A percentile compares a stretch with the other conserved stretches of the same genome.
Conservation (phyloP, 1,140 invertebrate genomes). For the Cheumatopsyche charites region DNA sequence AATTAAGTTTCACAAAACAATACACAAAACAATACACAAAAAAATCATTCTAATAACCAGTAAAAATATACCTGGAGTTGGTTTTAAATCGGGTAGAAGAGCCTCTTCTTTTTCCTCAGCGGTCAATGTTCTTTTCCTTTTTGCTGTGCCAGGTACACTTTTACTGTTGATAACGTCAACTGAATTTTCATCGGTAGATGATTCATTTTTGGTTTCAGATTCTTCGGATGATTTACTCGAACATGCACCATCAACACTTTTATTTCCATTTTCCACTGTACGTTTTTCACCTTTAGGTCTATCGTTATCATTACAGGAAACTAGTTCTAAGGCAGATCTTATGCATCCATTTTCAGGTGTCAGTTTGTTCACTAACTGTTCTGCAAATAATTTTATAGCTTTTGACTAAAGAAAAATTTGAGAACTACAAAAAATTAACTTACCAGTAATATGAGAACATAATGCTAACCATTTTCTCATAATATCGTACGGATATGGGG, state of each 20-base stretch:
- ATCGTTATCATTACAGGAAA: constrained; percentile 67
- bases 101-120: constrained; percentile 71
- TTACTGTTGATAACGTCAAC: constrained; percentile 34
- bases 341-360: constrained; percentile 69
- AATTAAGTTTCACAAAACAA: neutral
- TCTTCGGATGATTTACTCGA: neutral
- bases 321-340: constrained; percentile 73
- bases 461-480: constrained; percentile 87
- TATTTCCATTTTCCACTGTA: neutral
- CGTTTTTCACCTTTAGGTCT: constrained; percentile 62
- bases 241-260: too few relatives aligned
- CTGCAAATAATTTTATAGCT: constrained; percentile 51
- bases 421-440: neutral
- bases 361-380: constrained; percentile 60
- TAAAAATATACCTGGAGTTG: constrained; percentile 61
- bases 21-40: neutral
- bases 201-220: neutral
- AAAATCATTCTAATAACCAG: neutral
- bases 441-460: constrained; percentile 74
- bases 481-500: constrained; percentile 90
- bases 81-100: constrained; percentile 82
- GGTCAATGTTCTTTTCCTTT: constrained; percentile 55
- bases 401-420: neutral
- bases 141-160: constrained; percentile 18
- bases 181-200: constrained; percentile 18